Base-by-base conservation (phyloP, 2,797 vertebrate genomes). In the Coilia nasus region DNA sequence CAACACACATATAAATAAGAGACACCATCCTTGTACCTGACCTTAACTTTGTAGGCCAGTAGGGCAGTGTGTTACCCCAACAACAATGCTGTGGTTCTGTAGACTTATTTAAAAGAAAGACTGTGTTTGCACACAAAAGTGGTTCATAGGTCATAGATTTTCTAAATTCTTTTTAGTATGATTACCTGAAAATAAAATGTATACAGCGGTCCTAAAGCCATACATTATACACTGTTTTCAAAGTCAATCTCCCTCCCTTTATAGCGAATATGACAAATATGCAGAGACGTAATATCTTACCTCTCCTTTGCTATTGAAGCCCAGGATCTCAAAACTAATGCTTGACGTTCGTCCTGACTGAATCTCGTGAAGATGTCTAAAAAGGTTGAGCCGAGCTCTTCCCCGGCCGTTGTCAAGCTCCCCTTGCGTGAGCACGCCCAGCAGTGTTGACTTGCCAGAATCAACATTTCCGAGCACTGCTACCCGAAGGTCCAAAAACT, bases 251-350 rank as follows among this genome's bases (percentile, higher is more conserved):
- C 60, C 60, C 60, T 64, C 60, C 11, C 23, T 23, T 62, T 17
- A 6, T 21, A 6, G 4, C 3, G 21, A n/a, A 60, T 19, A 60
- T 64, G n/a, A 25, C 60, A 64, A 9, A 25, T 64, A 11, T 11
- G n/a, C 23, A 64, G 60, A 44, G 35, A 44, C 35, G 6, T 2
- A 0, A 92, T 82, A 21, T 2, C 91, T 92, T 89, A 97, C 97
- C 96, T 97, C 96, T 91, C 97, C 97, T 92, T 97, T 97, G 93
- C 96, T 97, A 92, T 97, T 96, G 92, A 97, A 97, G 82, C 97
- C 97, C 0, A 97, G 94, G 90, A 97, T 97, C 92, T 97, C 97
- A 91, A 97, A 97, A 92, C 97, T 97, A 93, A 97, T 97, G 92
- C 97, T 97, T 21, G 97, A 97, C 0, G 97, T 97, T 71, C 97